A percentile compares a stretch with the other conserved stretches of the same genome.
These are phyloP conservation scores for Eucera pruinosa DNA, from an alignment of 2,888 invertebrate species.

Conservation along the genomic window DNA sequence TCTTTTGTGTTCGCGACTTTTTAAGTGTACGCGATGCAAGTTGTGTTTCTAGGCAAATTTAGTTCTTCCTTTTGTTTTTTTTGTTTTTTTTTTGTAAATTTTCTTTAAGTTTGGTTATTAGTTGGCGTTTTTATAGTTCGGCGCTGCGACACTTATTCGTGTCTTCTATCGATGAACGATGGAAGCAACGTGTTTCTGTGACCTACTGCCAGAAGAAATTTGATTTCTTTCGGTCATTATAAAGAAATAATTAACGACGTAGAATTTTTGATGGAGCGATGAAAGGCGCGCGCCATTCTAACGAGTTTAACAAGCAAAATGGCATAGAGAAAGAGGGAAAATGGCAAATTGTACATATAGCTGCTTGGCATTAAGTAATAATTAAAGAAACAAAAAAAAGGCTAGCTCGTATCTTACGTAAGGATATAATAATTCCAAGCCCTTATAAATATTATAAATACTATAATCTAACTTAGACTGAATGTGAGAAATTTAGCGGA, in stretches of 20 bases:
- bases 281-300: neutral
- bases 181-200: constrained; percentile 26
- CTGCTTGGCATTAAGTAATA: constrained; percentile 58
- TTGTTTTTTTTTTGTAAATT: constrained; percentile 1
- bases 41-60: too few relatives aligned
- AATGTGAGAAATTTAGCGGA: constrained; percentile 69
- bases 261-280: constrained; percentile 1
- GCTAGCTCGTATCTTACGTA: constrained; percentile 60
- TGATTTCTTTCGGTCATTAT: constrained; percentile 37
- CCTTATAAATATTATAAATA: constrained; percentile 71
- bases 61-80: constrained; percentile 25
- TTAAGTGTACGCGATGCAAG: too few relatives aligned
- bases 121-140: constrained; percentile 18
- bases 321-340: constrained; percentile 10
- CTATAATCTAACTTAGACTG: constrained; percentile 76
- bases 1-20: too few relatives aligned
- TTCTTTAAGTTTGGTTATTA: constrained; percentile 22
- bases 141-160: constrained; percentile 11
- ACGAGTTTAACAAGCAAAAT: constrained; percentile 1
- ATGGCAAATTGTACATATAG: constrained; percentile 67
- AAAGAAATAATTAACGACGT: too few relatives aligned
- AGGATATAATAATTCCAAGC: constrained; percentile 61
- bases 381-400: constrained; percentile 32
- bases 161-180: neutral
- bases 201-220: constrained; percentile 66